Evolutionary conservation across 2,113 vertebrate species (phyloP).

Genomic region (Loxodonta africana): DNA sequence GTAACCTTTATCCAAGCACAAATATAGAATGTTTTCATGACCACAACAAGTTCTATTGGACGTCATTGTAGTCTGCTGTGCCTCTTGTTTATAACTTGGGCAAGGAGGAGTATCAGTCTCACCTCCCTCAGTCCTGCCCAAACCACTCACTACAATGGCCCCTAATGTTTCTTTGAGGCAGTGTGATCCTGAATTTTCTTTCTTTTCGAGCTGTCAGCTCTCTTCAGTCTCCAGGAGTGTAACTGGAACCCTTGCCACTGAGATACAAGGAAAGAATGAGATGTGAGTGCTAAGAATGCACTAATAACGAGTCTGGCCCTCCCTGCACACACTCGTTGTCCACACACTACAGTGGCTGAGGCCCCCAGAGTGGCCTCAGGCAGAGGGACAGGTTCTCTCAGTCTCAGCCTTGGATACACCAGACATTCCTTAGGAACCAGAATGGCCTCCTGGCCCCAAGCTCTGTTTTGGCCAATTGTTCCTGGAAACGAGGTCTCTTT

Average conservation of each 20-base stretch:
- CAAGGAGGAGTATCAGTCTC: background rate
- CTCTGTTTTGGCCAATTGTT: background rate
- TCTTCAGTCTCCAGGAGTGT: background rate
- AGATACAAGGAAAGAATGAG: background rate
- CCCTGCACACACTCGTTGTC: rapidly evolving
- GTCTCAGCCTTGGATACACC: background rate
- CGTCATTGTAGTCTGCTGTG: background rate
- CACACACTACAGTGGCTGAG: background rate
- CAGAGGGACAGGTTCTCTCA: background rate
- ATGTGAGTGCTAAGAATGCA: background rate
- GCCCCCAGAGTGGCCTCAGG: rapidly evolving
- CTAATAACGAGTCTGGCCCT: rapidly evolving
- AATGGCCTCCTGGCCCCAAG: background rate
- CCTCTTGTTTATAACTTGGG: background rate
- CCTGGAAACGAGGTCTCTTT: background rate
- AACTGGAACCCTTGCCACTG: background rate
- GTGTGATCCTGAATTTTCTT: background rate
- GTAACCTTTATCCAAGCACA: background rate
- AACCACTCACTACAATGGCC: background rate
- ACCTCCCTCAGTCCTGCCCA: background rate
- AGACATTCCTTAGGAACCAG: background rate
- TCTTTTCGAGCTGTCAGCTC: background rate
- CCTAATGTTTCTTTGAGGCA: background rate
- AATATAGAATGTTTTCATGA: background rate
- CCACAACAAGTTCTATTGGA: rapidly evolving